phyloP scores from a whole-genome alignment of 2,888 invertebrate genomes.

The Apodemia zela region DNA sequence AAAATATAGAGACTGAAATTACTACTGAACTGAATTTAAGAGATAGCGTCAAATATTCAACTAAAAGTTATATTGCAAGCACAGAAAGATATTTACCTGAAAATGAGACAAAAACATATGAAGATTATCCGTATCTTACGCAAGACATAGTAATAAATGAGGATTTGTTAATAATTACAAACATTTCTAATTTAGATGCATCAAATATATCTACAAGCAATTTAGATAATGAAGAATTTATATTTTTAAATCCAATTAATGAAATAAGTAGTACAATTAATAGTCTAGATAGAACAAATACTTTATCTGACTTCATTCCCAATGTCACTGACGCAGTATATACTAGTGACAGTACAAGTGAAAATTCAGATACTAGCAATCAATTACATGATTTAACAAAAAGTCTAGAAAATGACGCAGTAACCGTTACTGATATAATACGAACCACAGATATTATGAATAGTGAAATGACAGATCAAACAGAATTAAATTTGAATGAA shows the following conservation, averaged over 20 bases:
- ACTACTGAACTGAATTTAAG: neutral
- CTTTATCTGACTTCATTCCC: neutral
- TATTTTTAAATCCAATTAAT: neutral
- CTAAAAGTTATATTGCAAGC: neutral
- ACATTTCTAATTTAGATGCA: neutral
- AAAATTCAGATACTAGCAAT: neutral
- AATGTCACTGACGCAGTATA: neutral
- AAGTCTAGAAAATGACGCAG: neutral
- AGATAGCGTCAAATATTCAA: neutral
- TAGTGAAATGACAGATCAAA: neutral
- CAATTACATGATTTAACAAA: neutral
- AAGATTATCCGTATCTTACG: neutral
- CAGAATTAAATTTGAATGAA: neutral
- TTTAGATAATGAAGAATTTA: conserved; percentile 1
- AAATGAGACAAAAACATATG: neutral
- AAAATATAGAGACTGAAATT: neutral
- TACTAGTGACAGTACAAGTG: neutral
- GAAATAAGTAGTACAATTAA: neutral
- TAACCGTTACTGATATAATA: neutral
- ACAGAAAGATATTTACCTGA: neutral
- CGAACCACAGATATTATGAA: neutral
- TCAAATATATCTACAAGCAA: neutral
- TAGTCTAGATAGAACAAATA: neutral
- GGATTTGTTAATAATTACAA: neutral
- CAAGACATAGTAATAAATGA: conserved; percentile 2